Evolutionary conservation across 2,113 vertebrate species (phyloP).

Genomic region (Oryzias celebensis): DNA sequence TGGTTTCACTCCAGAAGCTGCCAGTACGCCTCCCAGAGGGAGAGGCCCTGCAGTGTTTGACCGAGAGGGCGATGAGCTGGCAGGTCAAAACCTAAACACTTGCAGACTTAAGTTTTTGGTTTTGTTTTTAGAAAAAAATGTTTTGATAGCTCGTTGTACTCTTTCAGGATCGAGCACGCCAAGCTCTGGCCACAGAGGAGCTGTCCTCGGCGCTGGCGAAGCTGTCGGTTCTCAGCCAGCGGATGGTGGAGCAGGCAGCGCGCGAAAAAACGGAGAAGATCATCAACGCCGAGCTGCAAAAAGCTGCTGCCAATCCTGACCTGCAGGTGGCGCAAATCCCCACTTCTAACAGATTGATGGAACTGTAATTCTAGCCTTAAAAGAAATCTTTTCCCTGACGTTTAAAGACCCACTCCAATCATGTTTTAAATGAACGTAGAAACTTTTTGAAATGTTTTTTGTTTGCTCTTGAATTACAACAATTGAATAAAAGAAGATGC

Average conservation of each 20-base stretch:
- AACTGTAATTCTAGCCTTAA: neutral
- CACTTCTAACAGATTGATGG: neutral
- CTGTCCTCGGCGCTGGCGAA: slow-evolving; percentile 96
- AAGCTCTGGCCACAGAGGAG: slow-evolving; percentile 92
- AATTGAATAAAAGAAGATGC: too few relatives aligned
- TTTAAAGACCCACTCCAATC: too few relatives aligned
- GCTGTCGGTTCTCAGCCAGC: slow-evolving; percentile 94
- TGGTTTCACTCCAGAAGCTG: slow-evolving; percentile 96
- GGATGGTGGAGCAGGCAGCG: slow-evolving; percentile 98
- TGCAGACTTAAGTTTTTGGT: neutral
- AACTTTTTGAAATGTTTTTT: too few relatives aligned
- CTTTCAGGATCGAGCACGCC: slow-evolving; percentile 85
- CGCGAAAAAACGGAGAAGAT: slow-evolving; percentile 98
- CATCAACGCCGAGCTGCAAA: slow-evolving; percentile 96
- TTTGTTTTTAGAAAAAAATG: neutral
- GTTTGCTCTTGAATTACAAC: too few relatives aligned
- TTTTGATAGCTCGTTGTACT: neutral
- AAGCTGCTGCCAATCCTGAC: slow-evolving; percentile 97
- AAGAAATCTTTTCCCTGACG: too few relatives aligned
- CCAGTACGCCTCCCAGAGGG: slow-evolving; percentile 93
- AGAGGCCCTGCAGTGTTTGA: slow-evolving; percentile 94
- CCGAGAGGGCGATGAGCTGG: slow-evolving; percentile 97
- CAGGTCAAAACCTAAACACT: slow-evolving; percentile 68
- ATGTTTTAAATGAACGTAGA: too few relatives aligned
- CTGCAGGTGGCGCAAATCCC: slow-evolving; percentile 82